Evolutionary conservation across 2,888 invertebrate species (phyloP).

Genomic region (Linyphia triangularis): DNA sequence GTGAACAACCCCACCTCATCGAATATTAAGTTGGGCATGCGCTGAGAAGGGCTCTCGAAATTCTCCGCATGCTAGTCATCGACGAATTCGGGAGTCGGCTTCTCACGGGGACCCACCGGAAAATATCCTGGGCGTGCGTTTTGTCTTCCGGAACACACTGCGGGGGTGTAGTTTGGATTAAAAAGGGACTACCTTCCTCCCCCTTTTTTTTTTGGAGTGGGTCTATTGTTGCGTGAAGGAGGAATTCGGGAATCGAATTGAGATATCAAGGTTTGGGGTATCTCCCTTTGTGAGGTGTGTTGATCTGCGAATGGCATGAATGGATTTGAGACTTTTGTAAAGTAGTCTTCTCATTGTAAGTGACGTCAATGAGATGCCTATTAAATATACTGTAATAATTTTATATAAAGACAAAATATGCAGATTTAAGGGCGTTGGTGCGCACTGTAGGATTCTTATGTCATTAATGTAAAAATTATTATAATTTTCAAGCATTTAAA

Average conservation of each 20-base stretch:
- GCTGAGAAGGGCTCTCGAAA: slow-evolving; percentile 49
- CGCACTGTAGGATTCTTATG: too few species aligned
- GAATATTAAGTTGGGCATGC: slow-evolving; percentile 71
- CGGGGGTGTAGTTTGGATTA: slow-evolving; percentile 62
- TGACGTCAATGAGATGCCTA: too few species aligned
- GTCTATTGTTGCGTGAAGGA: slow-evolving; percentile 20
- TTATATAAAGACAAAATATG: too few species aligned
- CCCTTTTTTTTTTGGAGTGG: background rate
- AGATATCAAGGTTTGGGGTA: background rate
- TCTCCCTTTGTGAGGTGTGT: background rate
- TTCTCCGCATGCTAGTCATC: slow-evolving; percentile 60
- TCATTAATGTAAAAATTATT: too few species aligned
- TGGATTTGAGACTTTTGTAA: background rate
- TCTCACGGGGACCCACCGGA: slow-evolving; percentile 48
- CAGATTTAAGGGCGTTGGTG: too few species aligned
- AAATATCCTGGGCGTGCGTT: slow-evolving; percentile 16
- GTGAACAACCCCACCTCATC: slow-evolving; percentile 33
- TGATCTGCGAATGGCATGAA: background rate
- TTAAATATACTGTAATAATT: too few species aligned
- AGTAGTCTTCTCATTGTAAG: too few species aligned
- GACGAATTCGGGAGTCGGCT: slow-evolving; percentile 46
- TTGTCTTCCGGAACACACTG: slow-evolving; percentile 31
- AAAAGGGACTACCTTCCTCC: slow-evolving; percentile 33
- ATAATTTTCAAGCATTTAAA: too few species aligned
- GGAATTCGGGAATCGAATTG: slow-evolving; percentile 2